phyloP scores from a whole-genome alignment of 2,113 vertebrate species.

The Lampris incognitus region DNA sequence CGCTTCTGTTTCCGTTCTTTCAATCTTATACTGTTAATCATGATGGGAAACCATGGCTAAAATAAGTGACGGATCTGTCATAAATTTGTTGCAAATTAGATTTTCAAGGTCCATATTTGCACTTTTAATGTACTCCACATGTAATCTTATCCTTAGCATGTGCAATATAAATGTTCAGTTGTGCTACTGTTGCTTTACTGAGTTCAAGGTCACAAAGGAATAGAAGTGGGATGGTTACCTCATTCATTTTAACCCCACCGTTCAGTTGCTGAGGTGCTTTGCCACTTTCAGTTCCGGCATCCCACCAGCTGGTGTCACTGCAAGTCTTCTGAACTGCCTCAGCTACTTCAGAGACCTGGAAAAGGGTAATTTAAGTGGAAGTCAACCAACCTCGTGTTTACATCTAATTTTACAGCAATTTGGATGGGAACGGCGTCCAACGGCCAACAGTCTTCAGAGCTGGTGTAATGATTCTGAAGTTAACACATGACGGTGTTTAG shows the following conservation, averaged over 20 bases:
- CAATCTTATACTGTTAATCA: no score
- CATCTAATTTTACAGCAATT: slow-evolving; percentile 71
- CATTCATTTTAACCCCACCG: slow-evolving; percentile 24
- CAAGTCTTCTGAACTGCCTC: slow-evolving; percentile 57
- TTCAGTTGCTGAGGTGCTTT: background rate
- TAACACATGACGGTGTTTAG: slow-evolving; percentile 49
- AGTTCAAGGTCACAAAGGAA: background rate
- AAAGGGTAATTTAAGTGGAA: slow-evolving; percentile 21
- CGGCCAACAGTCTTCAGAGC: slow-evolving; percentile 51
- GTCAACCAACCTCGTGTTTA: slow-evolving; percentile 57
- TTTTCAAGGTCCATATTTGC: background rate
- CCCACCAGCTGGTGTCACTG: slow-evolving; percentile 78
- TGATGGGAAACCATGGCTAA: no score
- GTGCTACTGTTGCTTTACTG: background rate
- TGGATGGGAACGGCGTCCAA: slow-evolving; percentile 68
- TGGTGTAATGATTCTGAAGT: slow-evolving; percentile 64
- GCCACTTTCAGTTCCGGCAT: slow-evolving; percentile 42
- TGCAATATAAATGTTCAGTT: no score
- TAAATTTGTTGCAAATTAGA: background rate
- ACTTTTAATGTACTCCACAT: background rate
- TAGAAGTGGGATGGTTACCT: background rate
- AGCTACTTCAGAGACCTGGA: slow-evolving; percentile 3
- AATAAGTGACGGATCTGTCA: background rate
- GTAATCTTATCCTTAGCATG: no score
- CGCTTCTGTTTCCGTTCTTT: no score